Conservation (phyloP, 2,797 vertebrate species). For the Cyclura pinguis region DNA sequence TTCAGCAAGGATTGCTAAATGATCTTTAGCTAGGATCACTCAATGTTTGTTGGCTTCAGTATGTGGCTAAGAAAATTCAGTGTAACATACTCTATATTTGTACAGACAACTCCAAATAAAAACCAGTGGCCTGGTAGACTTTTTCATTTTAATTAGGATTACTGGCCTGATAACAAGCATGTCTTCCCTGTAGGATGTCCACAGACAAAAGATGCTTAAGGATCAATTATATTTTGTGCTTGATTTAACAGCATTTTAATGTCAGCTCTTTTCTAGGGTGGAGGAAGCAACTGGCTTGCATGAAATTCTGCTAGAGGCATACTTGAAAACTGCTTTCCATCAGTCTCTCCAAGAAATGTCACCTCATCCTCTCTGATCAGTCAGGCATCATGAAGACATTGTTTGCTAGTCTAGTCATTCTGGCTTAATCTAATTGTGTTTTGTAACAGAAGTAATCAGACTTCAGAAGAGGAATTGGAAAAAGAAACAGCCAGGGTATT, state of each 20-base stretch:
- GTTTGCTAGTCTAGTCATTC: constrained; percentile 5
- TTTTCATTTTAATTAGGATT: constrained; percentile 8
- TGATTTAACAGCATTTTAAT: background rate
- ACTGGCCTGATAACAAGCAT: constrained; percentile 13
- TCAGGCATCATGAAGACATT: background rate
- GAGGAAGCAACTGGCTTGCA: background rate
- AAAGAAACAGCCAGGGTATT: background rate
- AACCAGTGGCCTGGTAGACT: background rate
- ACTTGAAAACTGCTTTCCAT: background rate
- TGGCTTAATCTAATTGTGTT: constrained; percentile 12
- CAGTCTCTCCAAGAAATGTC: constrained; percentile 4
- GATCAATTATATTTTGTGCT: constrained; percentile 9
- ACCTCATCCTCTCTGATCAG: constrained; percentile 7
- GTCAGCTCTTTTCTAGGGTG: background rate
- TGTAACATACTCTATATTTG: background rate
- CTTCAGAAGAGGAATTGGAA: background rate
- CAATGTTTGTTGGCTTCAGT: background rate
- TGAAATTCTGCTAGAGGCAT: constrained; percentile 18
- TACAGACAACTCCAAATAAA: constrained; percentile 8
- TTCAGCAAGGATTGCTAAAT: background rate
- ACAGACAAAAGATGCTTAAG: background rate
- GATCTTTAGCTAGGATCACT: background rate
- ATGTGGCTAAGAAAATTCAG: background rate
- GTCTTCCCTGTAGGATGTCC: constrained; percentile 5
- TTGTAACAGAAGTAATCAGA: background rate